Percentiles rank a stretch among this genome's conserved stretches.
Evolutionary conservation across 2,888 invertebrate genomes (phyloP).

Genomic region (Liopterus haemorrhoidalis): DNA sequence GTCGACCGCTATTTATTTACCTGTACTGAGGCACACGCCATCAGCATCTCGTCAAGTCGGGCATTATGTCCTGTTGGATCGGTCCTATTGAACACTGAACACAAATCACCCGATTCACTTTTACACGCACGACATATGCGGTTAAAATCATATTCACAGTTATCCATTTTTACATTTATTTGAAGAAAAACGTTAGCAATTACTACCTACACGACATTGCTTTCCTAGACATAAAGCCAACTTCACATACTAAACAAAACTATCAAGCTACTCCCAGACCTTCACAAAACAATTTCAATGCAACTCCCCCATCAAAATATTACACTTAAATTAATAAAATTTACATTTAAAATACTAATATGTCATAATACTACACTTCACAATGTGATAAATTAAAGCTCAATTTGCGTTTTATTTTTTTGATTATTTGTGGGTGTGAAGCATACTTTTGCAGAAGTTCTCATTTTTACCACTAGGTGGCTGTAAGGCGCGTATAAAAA

Average conservation of each 20-base stretch:
- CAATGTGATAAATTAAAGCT: too few relatives aligned
- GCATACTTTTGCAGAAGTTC: too few relatives aligned
- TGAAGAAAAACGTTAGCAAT: constrained; percentile 19
- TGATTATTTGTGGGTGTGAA: too few relatives aligned
- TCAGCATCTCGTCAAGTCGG: constrained; percentile 49
- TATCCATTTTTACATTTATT: constrained; percentile 37
- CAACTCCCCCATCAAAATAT: too few relatives aligned
- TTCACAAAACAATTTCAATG: too few relatives aligned
- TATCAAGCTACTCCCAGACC: too few relatives aligned
- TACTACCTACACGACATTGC: constrained; percentile 25
- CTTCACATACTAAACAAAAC: constrained; percentile 23
- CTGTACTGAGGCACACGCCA: constrained; percentile 46
- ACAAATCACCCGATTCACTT: constrained; percentile 40
- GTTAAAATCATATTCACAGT: constrained; percentile 38
- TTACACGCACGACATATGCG: constrained; percentile 45
- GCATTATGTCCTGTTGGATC: constrained; percentile 40
- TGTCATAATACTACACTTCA: too few relatives aligned
- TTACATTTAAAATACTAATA: too few relatives aligned
- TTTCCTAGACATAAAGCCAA: constrained; percentile 23
- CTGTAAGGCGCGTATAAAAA: too few relatives aligned
- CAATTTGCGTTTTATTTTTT: too few relatives aligned
- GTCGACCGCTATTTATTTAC: constrained; percentile 35
- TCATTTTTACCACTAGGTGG: too few relatives aligned
- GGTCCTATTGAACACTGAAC: constrained; percentile 40
- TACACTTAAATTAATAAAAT: too few relatives aligned